Percentiles rank a stretch among this genome's conserved stretches.
phyloP scores from a whole-genome alignment of 2,797 vertebrate genomes.

The Caiman crocodilus region DNA sequence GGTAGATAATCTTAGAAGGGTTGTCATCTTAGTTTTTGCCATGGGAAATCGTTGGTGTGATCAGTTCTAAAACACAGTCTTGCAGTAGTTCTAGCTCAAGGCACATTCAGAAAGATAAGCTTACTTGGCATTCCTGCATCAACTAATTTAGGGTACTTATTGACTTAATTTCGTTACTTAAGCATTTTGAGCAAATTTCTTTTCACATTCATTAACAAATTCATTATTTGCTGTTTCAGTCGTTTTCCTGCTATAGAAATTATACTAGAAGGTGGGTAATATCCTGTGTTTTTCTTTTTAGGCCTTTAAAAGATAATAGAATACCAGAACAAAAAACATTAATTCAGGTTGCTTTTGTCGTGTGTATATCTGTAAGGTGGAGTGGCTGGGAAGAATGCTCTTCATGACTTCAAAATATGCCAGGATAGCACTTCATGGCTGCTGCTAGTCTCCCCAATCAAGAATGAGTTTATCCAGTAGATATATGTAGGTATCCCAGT shows the following conservation, averaged over 20 bases:
- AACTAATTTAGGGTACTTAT: not conserved
- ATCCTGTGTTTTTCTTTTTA: not conserved
- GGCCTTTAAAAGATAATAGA: conserved; percentile 1
- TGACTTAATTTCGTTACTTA: not conserved
- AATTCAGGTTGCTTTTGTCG: not conserved
- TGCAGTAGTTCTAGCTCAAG: not conserved
- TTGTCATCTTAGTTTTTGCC: not conserved
- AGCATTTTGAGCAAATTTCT: not conserved
- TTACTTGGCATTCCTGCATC: not conserved
- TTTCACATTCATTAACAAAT: not conserved
- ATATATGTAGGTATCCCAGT: not conserved
- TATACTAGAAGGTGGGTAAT: not conserved
- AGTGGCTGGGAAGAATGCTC: not conserved
- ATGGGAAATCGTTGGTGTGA: not conserved
- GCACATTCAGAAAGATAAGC: not conserved
- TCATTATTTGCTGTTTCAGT: not conserved
- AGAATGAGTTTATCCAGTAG: not conserved
- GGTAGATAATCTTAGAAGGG: not conserved
- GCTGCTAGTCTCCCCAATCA: not conserved
- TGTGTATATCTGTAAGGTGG: not conserved
- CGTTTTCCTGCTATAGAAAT: not conserved
- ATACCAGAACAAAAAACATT: not conserved
- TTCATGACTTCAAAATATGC: not conserved
- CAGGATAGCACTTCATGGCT: not conserved
- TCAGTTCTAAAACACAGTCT: not conserved